Conservation (phyloP, 1,140 invertebrate species). For the Diabrotica virgifera region DNA sequence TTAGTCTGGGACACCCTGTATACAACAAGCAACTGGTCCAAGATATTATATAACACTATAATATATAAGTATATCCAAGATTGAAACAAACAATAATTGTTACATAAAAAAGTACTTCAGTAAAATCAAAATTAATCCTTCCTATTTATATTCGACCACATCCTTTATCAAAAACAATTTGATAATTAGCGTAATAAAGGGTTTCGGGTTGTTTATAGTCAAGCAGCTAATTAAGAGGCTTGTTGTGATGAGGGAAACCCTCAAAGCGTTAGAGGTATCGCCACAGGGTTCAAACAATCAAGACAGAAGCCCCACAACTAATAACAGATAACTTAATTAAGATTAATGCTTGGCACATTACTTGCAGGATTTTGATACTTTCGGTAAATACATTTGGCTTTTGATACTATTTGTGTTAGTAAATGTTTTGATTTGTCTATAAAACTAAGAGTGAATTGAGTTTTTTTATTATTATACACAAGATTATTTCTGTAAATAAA, state of each 20-base stretch:
- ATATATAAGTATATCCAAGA: too few species aligned
- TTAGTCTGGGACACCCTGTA: too few species aligned
- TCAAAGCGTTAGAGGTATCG: slow-evolving; percentile 13
- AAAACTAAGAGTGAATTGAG: neutral
- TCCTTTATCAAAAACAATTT: neutral
- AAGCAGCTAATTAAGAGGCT: slow-evolving; percentile 10
- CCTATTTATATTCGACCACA: neutral
- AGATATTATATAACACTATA: too few species aligned
- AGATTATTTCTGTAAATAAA: too few species aligned
- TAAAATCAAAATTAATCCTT: too few species aligned
- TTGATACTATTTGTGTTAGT: too few species aligned
- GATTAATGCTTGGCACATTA: slow-evolving; percentile 29
- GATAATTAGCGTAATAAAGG: slow-evolving; percentile 13
- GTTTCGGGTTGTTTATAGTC: slow-evolving; percentile 14
- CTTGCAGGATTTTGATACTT: slow-evolving; percentile 7
- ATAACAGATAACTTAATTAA: slow-evolving; percentile 29
- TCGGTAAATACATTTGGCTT: too few species aligned
- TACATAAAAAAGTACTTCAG: too few species aligned
- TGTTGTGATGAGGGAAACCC: slow-evolving; percentile 10
- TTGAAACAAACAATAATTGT: too few species aligned
- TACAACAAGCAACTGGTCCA: too few species aligned
- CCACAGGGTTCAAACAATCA: slow-evolving; percentile 24
- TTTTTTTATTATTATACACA: too few species aligned
- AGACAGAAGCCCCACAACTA: slow-evolving; percentile 26
- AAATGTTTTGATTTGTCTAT: too few species aligned